Conservation (phyloP, 2,888 invertebrate species). For the Pachymerium ferrugineum region DNA sequence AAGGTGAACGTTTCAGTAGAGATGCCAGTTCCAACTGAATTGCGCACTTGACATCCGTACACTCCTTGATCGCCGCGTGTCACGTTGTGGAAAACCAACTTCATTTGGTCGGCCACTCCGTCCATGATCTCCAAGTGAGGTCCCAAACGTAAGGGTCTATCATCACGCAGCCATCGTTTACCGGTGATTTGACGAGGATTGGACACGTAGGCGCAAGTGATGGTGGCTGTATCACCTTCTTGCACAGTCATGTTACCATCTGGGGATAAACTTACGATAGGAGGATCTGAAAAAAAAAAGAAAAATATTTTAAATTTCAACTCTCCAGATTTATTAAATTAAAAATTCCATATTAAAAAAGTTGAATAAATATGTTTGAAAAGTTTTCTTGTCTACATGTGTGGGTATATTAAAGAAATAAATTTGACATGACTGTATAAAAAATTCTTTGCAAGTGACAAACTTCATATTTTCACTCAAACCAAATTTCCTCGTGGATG, state of each 20-base stretch:
- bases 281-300: slow-evolving; percentile 63
- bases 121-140: slow-evolving; percentile 53
- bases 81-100: slow-evolving; percentile 69
- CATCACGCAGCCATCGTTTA: slow-evolving; percentile 50
- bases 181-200: slow-evolving; percentile 77
- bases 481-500: neutral
- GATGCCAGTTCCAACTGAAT: slow-evolving; percentile 68
- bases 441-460: neutral
- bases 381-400: too few relatives aligned
- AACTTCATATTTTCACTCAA: neutral
- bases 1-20: slow-evolving; percentile 69
- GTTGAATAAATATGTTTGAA: too few relatives aligned
- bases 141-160: slow-evolving; percentile 23
- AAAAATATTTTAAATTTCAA: slow-evolving; percentile 30
- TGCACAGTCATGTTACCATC: slow-evolving; percentile 65
- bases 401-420: slow-evolving; percentile 2
- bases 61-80: slow-evolving; percentile 73
- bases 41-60: slow-evolving; percentile 74
- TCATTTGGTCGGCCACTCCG: slow-evolving; percentile 67
- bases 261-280: slow-evolving; percentile 70
- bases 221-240: slow-evolving; percentile 66
- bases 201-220: slow-evolving; percentile 76
- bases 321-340: neutral
- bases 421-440: neutral
- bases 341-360: too few relatives aligned